These are phyloP conservation scores for Drosophila mauritiana DNA, from an alignment of 1,140 invertebrate genomes.

Conservation along the genomic window DNA sequence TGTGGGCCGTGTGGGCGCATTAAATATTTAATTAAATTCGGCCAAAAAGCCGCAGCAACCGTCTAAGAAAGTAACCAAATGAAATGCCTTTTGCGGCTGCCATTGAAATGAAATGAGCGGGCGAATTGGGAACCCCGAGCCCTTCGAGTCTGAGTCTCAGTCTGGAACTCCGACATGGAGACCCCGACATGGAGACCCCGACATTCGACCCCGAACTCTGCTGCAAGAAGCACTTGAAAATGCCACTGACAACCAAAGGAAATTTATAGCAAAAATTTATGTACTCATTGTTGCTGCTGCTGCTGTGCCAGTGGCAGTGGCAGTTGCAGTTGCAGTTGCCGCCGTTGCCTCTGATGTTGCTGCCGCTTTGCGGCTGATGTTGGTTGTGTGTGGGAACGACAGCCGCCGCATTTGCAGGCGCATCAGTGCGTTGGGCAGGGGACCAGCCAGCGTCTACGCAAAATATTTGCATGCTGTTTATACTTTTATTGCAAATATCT, in stretches of 20 bases:
- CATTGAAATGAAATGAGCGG: constrained; percentile 74
- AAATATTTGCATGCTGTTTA: constrained; percentile 77
- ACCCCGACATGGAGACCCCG: constrained; percentile 33
- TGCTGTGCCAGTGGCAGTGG: constrained; percentile 38
- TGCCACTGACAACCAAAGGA: constrained; percentile 80
- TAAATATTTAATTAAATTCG: constrained; percentile 82
- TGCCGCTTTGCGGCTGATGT: constrained; percentile 35
- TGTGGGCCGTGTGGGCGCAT: constrained; percentile 30
- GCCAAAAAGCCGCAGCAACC: constrained; percentile 58
- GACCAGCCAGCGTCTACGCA: constrained; percentile 46
- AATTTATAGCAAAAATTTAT: constrained; percentile 81
- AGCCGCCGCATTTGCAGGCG: constrained; percentile 32
- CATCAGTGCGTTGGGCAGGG: not conserved
- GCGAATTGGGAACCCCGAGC: constrained; percentile 5
- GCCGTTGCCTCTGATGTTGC: constrained; percentile 45
- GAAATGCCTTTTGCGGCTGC: constrained; percentile 75
- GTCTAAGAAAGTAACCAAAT: constrained; percentile 72
- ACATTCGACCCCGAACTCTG: constrained; percentile 45
- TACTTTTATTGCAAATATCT: constrained; percentile 82
- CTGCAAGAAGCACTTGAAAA: constrained; percentile 64
- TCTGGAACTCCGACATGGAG: constrained; percentile 11
- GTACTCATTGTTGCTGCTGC: constrained; percentile 55
- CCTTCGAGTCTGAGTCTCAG: not conserved
- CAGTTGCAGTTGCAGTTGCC: constrained; percentile 12
- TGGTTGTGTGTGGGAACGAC: constrained; percentile 48